Conservation (phyloP, 1,140 invertebrate genomes). For the Panonychus citri region DNA sequence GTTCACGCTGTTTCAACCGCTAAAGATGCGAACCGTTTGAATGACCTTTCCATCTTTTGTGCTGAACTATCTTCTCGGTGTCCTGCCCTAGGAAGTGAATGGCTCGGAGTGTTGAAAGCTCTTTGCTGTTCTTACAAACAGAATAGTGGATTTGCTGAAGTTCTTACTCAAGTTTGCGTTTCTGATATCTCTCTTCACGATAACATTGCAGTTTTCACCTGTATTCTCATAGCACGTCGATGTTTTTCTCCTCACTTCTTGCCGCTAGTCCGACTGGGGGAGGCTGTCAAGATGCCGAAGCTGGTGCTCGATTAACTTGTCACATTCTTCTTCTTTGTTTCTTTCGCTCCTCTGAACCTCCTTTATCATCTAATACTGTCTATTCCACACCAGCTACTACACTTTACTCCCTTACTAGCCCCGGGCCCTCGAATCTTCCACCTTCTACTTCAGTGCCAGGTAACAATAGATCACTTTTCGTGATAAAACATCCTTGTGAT, state of each 20-base stretch:
- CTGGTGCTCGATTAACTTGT: conserved; percentile 76
- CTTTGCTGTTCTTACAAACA: conserved; percentile 66
- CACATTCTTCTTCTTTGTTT: conserved; percentile 67
- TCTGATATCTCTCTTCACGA: conserved; percentile 76
- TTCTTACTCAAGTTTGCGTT: conserved; percentile 57
- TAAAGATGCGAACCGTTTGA: conserved; percentile 33
- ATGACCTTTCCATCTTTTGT: conserved; percentile 78
- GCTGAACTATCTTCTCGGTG: conserved; percentile 88
- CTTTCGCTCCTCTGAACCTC: conserved; percentile 43
- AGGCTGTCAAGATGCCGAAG: conserved; percentile 47
- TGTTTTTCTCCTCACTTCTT: conserved; percentile 69
- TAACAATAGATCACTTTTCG: conserved; percentile 6
- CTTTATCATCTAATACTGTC: conserved; percentile 4
- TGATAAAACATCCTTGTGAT: conserved; percentile 72
- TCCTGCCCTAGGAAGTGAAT: conserved; percentile 66
- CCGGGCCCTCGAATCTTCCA: conserved; percentile 3
- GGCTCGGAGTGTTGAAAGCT: conserved; percentile 75
- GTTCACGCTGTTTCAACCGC: conserved; percentile 60
- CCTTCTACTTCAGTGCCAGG: conserved; percentile 7
- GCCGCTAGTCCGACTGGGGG: conserved; percentile 25
- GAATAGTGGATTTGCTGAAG: conserved; percentile 51
- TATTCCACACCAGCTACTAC: conserved; percentile 7
- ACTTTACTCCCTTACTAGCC: conserved; percentile 10
- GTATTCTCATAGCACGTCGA: conserved; percentile 73
- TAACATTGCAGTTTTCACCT: conserved; percentile 79